Evolutionary conservation across 2,888 invertebrate species (phyloP).

Genomic region (Oasisia sp.): DNA sequence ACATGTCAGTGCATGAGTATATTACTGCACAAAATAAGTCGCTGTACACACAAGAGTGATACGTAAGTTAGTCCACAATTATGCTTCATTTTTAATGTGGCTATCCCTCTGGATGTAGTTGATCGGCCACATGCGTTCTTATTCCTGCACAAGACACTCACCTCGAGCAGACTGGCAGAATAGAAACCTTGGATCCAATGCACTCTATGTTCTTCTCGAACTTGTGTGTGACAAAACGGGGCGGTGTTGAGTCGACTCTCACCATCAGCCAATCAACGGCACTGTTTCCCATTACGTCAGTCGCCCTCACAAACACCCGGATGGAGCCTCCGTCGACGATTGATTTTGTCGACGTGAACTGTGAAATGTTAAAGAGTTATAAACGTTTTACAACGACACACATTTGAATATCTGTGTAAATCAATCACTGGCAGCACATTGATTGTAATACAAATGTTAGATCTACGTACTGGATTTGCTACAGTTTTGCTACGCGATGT

Average conservation of each 20-base stretch:
- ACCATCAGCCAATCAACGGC: neutral
- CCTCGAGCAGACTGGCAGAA: neutral
- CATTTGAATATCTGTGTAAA: neutral
- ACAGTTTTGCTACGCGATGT: neutral
- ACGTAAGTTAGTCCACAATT: too few species aligned
- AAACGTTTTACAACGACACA: neutral
- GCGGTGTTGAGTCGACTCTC: neutral
- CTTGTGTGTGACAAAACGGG: neutral
- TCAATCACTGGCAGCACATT: neutral
- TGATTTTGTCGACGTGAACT: neutral
- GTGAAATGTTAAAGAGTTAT: neutral
- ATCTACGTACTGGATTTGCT: neutral
- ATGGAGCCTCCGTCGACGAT: neutral
- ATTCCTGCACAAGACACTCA: neutral
- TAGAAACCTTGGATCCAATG: neutral
- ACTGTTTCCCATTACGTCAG: neutral
- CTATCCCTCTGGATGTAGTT: neutral
- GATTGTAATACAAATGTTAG: neutral
- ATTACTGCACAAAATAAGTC: too few species aligned
- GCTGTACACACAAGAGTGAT: too few species aligned
- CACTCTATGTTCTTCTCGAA: neutral
- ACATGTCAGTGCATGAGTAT: too few species aligned
- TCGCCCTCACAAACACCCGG: constrained; percentile 14
- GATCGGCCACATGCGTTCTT: neutral
- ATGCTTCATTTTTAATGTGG: too few species aligned